phyloP scores from a whole-genome alignment of 2,113 vertebrate genomes.

The Tor tambroides region DNA sequence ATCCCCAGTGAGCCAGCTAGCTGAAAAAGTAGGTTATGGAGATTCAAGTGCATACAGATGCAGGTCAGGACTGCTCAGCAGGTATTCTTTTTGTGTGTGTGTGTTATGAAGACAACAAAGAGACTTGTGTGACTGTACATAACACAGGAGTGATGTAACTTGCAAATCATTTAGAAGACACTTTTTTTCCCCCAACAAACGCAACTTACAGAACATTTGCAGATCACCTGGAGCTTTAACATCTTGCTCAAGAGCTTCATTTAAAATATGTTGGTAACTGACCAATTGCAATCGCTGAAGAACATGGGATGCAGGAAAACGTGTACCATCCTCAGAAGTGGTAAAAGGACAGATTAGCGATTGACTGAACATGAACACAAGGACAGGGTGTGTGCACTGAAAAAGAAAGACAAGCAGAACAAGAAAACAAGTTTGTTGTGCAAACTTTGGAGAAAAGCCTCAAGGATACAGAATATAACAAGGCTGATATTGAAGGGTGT shows the following conservation, averaged over 20 bases:
- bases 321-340: background rate
- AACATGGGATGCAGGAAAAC: background rate
- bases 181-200: background rate
- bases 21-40: constrained; percentile 22
- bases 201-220: background rate
- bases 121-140: background rate
- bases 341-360: background rate
- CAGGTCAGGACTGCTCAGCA: constrained; percentile 11
- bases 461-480: constrained; percentile 22
- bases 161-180: background rate
- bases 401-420: constrained; percentile 1
- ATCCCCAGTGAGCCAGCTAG: constrained; percentile 11
- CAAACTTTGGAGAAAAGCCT: constrained; percentile 19
- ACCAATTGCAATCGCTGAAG: background rate
- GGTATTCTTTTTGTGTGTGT: background rate
- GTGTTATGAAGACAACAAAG: background rate
- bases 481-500: background rate
- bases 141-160: background rate
- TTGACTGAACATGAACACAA: background rate
- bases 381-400: background rate
- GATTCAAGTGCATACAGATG: background rate
- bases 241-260: background rate
- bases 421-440: background rate
- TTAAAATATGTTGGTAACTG: background rate
- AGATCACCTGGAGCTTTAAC: background rate